phyloP scores from a whole-genome alignment of 2,888 invertebrate genomes.

The Pinctada fucata region DNA sequence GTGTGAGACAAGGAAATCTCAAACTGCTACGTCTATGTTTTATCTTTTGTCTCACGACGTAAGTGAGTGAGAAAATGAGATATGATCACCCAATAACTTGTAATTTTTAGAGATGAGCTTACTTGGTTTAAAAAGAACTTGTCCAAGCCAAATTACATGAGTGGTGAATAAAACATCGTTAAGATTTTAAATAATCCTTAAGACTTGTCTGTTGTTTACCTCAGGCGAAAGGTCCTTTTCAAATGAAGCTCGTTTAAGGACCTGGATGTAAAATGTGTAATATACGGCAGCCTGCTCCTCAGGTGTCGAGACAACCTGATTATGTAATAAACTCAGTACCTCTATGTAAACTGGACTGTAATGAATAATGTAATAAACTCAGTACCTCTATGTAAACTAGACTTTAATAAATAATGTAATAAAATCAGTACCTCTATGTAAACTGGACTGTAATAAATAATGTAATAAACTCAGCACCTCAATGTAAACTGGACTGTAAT shows the following conservation, averaged over 20 bases:
- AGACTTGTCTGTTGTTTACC: slow-evolving; percentile 40
- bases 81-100: too few relatives aligned
- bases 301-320: slow-evolving; percentile 60
- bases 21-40: too few relatives aligned
- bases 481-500: slow-evolving; percentile 57
- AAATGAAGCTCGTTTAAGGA: slow-evolving; percentile 62
- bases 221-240: slow-evolving; percentile 58
- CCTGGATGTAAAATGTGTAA: slow-evolving; percentile 62
- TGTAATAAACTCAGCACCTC: slow-evolving; percentile 60
- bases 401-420: slow-evolving; percentile 56
- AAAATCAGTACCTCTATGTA: slow-evolving; percentile 59
- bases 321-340: slow-evolving; percentile 58
- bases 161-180: too few relatives aligned
- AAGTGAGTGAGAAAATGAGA: too few relatives aligned
- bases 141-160: too few relatives aligned
- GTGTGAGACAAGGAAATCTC: too few relatives aligned
- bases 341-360: slow-evolving; percentile 60
- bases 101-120: too few relatives aligned
- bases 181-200: too few relatives aligned
- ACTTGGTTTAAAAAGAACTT: too few relatives aligned
- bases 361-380: slow-evolving; percentile 52
- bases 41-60: too few relatives aligned
- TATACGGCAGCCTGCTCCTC: slow-evolving; percentile 54
- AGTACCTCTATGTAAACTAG: slow-evolving; percentile 60
- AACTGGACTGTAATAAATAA: slow-evolving; percentile 53